Percentiles rank a stretch among this genome's conserved stretches.
Evolutionary conservation across 2,113 vertebrate genomes (phyloP).

Genomic region (Micromys minutus): DNA sequence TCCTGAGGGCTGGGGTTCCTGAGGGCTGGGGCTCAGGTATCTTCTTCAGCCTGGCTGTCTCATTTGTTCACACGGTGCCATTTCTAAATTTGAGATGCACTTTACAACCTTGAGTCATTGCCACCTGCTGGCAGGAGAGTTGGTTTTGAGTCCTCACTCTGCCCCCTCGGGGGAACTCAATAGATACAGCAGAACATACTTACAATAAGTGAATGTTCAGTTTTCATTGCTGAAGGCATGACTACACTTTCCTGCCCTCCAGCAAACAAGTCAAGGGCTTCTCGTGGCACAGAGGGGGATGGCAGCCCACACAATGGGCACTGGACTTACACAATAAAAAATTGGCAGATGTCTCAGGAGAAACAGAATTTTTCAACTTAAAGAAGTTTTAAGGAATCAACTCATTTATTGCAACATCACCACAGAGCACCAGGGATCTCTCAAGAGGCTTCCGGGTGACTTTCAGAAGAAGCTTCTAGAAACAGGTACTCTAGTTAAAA

Average conservation of each 20-base stretch:
- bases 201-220: conserved; percentile 28
- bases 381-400: not conserved
- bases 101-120: conserved; percentile 50
- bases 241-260: conserved; percentile 42
- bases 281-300: conserved; percentile 3
- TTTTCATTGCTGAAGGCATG: conserved; percentile 55
- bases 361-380: conserved; percentile 55
- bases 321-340: conserved; percentile 15
- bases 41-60: not conserved
- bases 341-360: conserved; percentile 1
- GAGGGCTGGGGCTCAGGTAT: not conserved
- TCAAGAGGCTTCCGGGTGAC: conserved; percentile 44
- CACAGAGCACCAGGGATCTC: not conserved
- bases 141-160: not conserved
- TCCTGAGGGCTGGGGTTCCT: not conserved
- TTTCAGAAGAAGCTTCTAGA: conserved; percentile 47
- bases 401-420: conserved; percentile 24
- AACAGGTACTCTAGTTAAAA: conserved; percentile 42
- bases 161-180: conserved; percentile 6
- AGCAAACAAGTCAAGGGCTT: conserved; percentile 24
- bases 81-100: conserved; percentile 17
- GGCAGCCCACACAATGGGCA: conserved; percentile 1
- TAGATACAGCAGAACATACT: not conserved
- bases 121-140: conserved; percentile 47
- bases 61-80: not conserved